Base-by-base conservation (phyloP, 2,797 vertebrate species). In the Sitta carolinensis region DNA sequence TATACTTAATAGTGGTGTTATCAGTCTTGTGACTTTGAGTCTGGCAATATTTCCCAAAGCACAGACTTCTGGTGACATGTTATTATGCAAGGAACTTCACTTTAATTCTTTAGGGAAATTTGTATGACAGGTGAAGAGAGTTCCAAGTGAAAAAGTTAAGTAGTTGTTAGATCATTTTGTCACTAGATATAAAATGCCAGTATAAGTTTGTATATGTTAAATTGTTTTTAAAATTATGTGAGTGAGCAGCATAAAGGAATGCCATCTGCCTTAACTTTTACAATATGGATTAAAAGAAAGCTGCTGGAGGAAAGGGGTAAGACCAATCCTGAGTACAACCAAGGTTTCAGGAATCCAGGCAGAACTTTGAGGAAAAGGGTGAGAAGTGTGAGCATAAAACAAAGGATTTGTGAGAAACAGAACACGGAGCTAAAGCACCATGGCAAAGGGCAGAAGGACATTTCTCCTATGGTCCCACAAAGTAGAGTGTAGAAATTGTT, bases 21-120 rank as follows among this genome's bases (percentile, higher is more conserved):
- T 70, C 74, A 47, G 25, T 78, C 51, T 62, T 34, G 21, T 72
- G 38, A 82, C n/a, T 81, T 89, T 54, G 20, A 34, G 11, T 54
- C 36, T 87, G 19, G 51, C 74, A 91, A 91, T 84, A 92, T 72
- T 69, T 89, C 70, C 62, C 47, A 78, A 50, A 75, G 52, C 51
- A 74, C 45, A 84, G 61, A 52, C 10, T 70, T 74, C 16, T 72
- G 38, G 23, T 59, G 38, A 15, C 15, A 30, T 45, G 16, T 45
- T 15, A 57, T 81, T 84, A 34, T 57, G 29, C 19, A 57, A 64
- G 22, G 70, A 78, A 59, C 9, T 73, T 81, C 61, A 62, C 17
- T 78, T 70, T 48, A 61, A 45, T 75, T 75, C 27, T 79, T 72
- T 50, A 50, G 54, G 13, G 10, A 87, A 72, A 9, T 57, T 61